A percentile compares a stretch with the other conserved stretches of the same genome.
Conservation (phyloP, 1,140 invertebrate species). For the Drosophila pruinosa region DNA sequence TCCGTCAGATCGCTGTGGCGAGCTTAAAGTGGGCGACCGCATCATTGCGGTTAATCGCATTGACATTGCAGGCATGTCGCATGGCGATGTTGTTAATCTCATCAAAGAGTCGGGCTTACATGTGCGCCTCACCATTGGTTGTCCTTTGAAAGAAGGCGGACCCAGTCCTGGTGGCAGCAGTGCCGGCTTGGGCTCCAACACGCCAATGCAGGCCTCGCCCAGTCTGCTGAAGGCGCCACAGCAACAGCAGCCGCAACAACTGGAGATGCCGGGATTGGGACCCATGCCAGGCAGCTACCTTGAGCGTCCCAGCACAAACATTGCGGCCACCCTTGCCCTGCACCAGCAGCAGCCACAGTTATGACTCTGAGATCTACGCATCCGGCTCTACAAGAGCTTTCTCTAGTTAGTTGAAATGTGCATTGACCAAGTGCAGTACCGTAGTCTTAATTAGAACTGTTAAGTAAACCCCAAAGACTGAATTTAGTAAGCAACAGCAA, state of each 20-base stretch:
- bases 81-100: conserved; percentile 97
- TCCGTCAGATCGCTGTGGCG: conserved; percentile 95
- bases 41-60: conserved; percentile 98
- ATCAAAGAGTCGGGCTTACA: conserved; percentile 96
- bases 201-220: conserved; percentile 57
- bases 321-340: conserved; percentile 61
- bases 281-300: conserved; percentile 57
- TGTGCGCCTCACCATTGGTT: conserved; percentile 94
- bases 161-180: conserved; percentile 65
- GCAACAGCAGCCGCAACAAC: conserved; percentile 38
- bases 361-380: conserved; percentile 82
- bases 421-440: conserved; percentile 20
- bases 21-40: conserved; percentile 96
- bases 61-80: conserved; percentile 95
- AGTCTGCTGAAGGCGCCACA: conserved; percentile 45
- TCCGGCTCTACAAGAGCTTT: conserved; percentile 82
- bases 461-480: conserved; percentile 75
- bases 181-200: conserved; percentile 52
- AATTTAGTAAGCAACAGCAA: conserved; percentile 54
- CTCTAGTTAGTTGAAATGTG: conserved; percentile 52
- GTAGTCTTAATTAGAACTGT: conserved; percentile 36
- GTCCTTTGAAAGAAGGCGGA: conserved; percentile 85
- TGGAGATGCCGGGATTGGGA: conserved; percentile 61
- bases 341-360: conserved; percentile 78
- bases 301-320: conserved; percentile 62